Evolutionary conservation across 2,888 invertebrate species (phyloP).

Genomic region (Papilio elwesi): DNA sequence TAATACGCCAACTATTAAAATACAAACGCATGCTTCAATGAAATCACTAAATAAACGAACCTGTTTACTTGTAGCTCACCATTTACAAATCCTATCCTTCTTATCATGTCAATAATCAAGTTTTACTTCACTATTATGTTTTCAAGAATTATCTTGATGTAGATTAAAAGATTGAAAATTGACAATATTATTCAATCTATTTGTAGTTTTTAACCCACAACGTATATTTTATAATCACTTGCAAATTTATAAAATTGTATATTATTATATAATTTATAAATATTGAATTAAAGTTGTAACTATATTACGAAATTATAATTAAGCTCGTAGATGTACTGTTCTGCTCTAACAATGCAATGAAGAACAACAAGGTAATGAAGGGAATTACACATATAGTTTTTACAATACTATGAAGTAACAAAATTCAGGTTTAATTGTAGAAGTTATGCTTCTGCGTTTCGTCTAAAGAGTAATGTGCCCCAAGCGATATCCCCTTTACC

Average conservation of each 20-base stretch:
- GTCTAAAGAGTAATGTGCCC: too few relatives aligned
- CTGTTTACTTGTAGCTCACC: constrained; percentile 1
- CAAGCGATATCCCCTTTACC: too few relatives aligned
- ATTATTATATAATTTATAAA: too few relatives aligned
- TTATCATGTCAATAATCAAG: constrained; percentile 9
- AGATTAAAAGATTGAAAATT: constrained; percentile 8
- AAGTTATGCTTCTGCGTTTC: too few relatives aligned
- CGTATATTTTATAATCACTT: background rate
- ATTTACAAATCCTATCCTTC: constrained; percentile 3
- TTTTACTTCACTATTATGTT: constrained; percentile 13
- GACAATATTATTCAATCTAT: constrained; percentile 3
- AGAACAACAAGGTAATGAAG: too few relatives aligned
- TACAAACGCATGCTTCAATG: background rate
- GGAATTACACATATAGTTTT: too few relatives aligned
- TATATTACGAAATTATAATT: too few relatives aligned
- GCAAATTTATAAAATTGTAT: background rate
- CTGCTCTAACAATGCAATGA: too few relatives aligned
- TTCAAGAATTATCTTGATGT: constrained; percentile 6
- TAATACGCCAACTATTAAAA: background rate
- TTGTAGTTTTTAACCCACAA: background rate
- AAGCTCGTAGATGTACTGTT: too few relatives aligned
- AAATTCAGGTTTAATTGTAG: too few relatives aligned
- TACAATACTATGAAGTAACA: too few relatives aligned
- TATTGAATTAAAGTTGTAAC: background rate
- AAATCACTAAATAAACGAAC: constrained; percentile 1